A percentile compares a stretch with the other conserved stretches of the same genome.
These are phyloP conservation scores for Paradisaea rubra DNA, from an alignment of 2,113 vertebrate species.

Conservation along the genomic window DNA sequence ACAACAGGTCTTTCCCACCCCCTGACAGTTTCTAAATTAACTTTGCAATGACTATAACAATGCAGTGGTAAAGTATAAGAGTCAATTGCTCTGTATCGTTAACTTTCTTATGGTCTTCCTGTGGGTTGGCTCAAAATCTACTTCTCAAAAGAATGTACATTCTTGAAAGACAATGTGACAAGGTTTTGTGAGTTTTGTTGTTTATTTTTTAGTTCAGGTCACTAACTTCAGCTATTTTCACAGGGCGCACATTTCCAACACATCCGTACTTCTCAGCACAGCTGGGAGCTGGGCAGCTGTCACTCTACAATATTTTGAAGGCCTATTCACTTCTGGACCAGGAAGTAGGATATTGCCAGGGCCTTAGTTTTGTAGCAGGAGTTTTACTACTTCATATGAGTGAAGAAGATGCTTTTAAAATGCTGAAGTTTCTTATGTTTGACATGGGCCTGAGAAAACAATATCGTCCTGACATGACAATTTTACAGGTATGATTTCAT, in stretches of 20 bases:
- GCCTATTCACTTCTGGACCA: conserved; percentile 81
- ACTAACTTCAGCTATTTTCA: background rate
- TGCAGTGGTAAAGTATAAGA: background rate
- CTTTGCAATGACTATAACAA: background rate
- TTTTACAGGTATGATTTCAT: conserved; percentile 72
- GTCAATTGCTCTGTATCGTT: background rate
- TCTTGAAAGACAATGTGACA: background rate
- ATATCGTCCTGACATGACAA: conserved; percentile 82
- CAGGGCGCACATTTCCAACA: conserved; percentile 81
- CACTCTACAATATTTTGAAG: conserved; percentile 81
- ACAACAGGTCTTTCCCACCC: background rate
- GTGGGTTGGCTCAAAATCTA: background rate
- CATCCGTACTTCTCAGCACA: conserved; percentile 81
- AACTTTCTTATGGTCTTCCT: background rate
- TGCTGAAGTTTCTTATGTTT: conserved; percentile 82
- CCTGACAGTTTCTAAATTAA: background rate
- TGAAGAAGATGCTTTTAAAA: conserved; percentile 80
- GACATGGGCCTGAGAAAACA: conserved; percentile 79
- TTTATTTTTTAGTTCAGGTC: background rate
- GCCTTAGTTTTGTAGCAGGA: conserved; percentile 81
- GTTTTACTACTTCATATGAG: conserved; percentile 80
- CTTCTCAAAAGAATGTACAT: background rate
- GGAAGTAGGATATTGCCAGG: conserved; percentile 83
- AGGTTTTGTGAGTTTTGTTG: background rate
- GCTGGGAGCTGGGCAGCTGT: conserved; percentile 79